Percentiles rank a stretch among this genome's conserved stretches.
Evolutionary conservation across 2,797 vertebrate species (phyloP).

Genomic region (Tadarida brasiliensis): DNA sequence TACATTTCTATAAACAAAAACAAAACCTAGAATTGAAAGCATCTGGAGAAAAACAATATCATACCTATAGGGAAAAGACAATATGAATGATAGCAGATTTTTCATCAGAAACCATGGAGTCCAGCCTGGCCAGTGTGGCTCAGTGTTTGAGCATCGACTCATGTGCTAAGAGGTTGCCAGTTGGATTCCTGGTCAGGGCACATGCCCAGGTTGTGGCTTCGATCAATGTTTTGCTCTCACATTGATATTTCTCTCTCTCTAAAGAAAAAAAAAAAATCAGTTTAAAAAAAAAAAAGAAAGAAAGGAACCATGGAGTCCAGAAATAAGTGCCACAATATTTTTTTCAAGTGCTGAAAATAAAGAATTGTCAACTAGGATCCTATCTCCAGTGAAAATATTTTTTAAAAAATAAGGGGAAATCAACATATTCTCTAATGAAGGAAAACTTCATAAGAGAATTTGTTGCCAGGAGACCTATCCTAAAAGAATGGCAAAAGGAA

Average conservation of each 20-base stretch:
- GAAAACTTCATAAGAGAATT: background rate
- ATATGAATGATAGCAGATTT: too few relatives aligned
- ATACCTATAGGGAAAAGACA: background rate
- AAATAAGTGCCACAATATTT: background rate
- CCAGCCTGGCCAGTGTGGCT: too few relatives aligned
- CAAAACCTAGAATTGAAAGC: background rate
- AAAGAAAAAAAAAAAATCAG: too few relatives aligned
- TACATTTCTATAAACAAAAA: background rate
- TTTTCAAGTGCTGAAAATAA: background rate
- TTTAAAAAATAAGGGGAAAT: background rate
- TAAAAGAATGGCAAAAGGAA: background rate
- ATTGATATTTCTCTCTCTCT: too few relatives aligned
- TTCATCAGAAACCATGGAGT: too few relatives aligned
- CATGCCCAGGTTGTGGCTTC: too few relatives aligned
- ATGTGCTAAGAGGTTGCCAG: too few relatives aligned
- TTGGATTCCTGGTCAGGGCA: too few relatives aligned
- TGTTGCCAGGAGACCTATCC: background rate
- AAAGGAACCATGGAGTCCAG: background rate
- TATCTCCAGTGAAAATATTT: too few relatives aligned
- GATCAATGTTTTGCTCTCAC: too few relatives aligned
- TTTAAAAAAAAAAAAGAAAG: too few relatives aligned
- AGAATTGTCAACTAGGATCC: background rate
- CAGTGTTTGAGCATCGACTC: too few relatives aligned
- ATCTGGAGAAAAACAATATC: background rate
- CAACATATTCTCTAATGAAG: background rate